A percentile compares a stretch with the other conserved stretches of the same genome.
phyloP scores from a whole-genome alignment of 2,113 vertebrate genomes.

The Centropus unirufus region DNA sequence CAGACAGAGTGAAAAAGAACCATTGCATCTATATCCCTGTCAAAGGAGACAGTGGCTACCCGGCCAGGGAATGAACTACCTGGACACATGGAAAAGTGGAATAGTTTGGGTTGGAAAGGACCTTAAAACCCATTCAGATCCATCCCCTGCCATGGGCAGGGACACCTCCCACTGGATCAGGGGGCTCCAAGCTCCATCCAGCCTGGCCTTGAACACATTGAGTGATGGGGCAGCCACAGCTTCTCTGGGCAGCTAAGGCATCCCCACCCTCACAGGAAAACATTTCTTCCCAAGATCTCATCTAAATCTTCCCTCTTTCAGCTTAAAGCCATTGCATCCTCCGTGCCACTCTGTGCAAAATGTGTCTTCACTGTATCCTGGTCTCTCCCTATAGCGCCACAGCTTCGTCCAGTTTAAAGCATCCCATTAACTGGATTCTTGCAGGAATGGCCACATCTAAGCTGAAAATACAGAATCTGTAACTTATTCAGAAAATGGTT shows the following conservation, averaged over 20 bases:
- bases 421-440: background rate
- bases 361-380: background rate
- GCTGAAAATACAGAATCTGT: background rate
- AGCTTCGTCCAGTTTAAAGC: background rate
- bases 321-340: no score
- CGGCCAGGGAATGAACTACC: background rate
- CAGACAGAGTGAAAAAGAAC: conserved; percentile 66
- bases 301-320: no score
- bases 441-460: background rate
- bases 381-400: rapidly evolving
- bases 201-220: no score
- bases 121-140: no score
- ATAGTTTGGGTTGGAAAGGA: no score
- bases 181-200: no score
- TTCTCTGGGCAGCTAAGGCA: no score
- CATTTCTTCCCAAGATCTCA: no score
- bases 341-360: background rate
- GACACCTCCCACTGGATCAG: no score
- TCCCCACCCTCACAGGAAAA: no score
- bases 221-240: no score
- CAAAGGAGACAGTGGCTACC: conserved; percentile 46
- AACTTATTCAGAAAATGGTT: background rate
- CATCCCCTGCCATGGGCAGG: no score
- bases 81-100: background rate
- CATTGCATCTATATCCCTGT: conserved; percentile 65